These are phyloP conservation scores for Chloroceryle aenea DNA, from an alignment of 2,113 vertebrate species.

Conservation along the genomic window DNA sequence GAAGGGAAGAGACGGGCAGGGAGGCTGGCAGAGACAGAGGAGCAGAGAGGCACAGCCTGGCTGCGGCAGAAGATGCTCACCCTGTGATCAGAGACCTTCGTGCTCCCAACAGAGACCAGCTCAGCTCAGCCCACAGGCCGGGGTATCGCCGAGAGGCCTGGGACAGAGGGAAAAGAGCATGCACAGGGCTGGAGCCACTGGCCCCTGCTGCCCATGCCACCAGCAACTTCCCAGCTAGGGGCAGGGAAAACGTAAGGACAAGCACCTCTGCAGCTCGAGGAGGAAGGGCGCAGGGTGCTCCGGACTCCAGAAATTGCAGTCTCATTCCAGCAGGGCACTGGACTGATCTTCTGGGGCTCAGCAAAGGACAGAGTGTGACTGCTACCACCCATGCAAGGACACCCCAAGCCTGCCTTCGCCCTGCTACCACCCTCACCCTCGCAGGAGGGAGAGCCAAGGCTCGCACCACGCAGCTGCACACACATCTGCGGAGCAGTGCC, in stretches of 20 bases:
- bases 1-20: background rate
- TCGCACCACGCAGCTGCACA: background rate
- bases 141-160: background rate
- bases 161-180: background rate
- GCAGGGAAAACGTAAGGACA: background rate
- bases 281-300: background rate
- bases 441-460: background rate
- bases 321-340: background rate
- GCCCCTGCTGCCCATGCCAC: background rate
- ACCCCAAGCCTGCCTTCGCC: background rate
- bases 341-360: background rate
- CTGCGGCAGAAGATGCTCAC: background rate
- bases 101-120: background rate
- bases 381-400: background rate
- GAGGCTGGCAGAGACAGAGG: background rate
- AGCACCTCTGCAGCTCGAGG: background rate
- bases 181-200: background rate
- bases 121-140: background rate
- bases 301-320: background rate
- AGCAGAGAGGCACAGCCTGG: background rate
- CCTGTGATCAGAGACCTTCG: rapidly evolving
- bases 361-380: background rate
- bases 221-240: background rate
- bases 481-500: background rate
- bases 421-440: background rate